Base-by-base conservation (phyloP, 1,140 invertebrate species). In the Pentalonia nigronervosa region DNA sequence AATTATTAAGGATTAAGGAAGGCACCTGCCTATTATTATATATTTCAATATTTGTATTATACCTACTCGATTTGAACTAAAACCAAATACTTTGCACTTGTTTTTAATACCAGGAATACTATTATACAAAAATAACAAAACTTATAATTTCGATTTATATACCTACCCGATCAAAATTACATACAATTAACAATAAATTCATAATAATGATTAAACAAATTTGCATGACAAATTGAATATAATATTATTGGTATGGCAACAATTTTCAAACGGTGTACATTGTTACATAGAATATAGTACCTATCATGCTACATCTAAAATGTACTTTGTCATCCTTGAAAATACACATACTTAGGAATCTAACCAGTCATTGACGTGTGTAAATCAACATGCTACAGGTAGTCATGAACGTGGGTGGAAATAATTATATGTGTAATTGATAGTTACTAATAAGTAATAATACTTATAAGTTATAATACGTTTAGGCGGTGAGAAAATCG, bases 271-370 rank as follows among this genome's bases (percentile, higher is more conserved):
- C 4, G 0, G 6, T 53, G 23, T 21, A 21, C 1, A 17, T 76
- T 76, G 60, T 76, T n/a, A 34, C 17, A 17, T 17, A 76, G 17
- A 76, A 76, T 76, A n/a, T 76, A 76, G n/a, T 34, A 4, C 48
- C 1, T 89, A n/a, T n/a, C n/a, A 88, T 34, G 2, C n/a, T 2
- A n/a, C 2, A 53, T 53, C 48, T n/a, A 56, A 89, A 56, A 56
- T 36, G 20, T 56, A 25, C 23, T 50, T n/a, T 30, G 21, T 41
- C 50, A 90, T 90, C 88, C 53, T 90, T 90, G 88, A 90, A 90
- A 36, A 56, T 30, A 1, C 36, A 90, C 20, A 45, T 7, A 89
- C 25, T 53, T 56, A 53, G 9, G 9, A 47, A 89, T 36, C 36
- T 25, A 56, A 50, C 34, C 50, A 89, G 50, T 60, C 53, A 90